These are phyloP conservation scores for Thunnus maccoyii DNA, from an alignment of 2,113 vertebrate species.

Conservation along the genomic window DNA sequence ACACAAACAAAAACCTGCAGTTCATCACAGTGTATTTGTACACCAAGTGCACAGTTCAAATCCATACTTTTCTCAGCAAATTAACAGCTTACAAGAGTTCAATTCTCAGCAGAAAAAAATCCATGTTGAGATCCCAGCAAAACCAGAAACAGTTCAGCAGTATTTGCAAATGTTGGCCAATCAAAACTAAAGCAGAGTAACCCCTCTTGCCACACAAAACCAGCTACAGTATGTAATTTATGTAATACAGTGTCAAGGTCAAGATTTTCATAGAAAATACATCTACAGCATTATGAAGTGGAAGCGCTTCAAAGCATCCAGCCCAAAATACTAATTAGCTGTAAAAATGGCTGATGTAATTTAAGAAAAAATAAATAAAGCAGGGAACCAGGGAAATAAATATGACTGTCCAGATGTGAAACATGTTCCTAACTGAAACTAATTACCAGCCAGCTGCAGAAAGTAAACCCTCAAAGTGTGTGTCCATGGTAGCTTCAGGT, in stretches of 20 bases:
- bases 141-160: too few species aligned
- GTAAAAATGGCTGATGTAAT: constrained; percentile 3
- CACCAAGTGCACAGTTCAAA: too few species aligned
- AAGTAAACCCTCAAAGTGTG: constrained; percentile 32
- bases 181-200: too few species aligned
- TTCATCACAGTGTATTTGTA: too few species aligned
- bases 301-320: not conserved
- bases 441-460: constrained; percentile 42
- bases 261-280: not conserved
- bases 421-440: constrained; percentile 26
- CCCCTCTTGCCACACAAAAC: too few species aligned
- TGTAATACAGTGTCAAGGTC: not conserved
- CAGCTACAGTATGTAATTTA: too few species aligned
- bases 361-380: not conserved
- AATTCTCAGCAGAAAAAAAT: too few species aligned
- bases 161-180: too few species aligned
- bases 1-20: too few species aligned
- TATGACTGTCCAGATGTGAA: constrained; percentile 35
- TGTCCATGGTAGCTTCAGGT: constrained; percentile 43
- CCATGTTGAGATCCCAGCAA: too few species aligned
- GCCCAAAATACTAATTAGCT: not conserved
- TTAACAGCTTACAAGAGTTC: too few species aligned
- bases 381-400: constrained; percentile 5
- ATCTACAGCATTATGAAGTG: not conserved
- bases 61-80: too few species aligned